Percentiles rank a stretch among this genome's conserved stretches.
These are phyloP conservation scores for Rhingia campestris DNA, from an alignment of 2,888 invertebrate genomes.

Conservation along the genomic window DNA sequence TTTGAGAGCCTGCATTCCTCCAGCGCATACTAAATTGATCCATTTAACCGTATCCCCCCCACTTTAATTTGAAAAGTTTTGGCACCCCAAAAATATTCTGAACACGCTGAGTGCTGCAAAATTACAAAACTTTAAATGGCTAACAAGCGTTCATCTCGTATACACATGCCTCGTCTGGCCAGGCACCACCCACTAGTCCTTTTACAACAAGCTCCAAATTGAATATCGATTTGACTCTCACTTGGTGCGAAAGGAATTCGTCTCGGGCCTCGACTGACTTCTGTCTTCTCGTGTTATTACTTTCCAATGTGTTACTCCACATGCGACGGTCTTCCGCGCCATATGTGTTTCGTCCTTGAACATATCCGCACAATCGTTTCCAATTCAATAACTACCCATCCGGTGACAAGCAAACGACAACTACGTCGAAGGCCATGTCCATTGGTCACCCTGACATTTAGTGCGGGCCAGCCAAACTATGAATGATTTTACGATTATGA, in stretches of 20 bases:
- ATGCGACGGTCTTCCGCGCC: not conserved
- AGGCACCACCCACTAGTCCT: not conserved
- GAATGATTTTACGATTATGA: conserved; percentile 68
- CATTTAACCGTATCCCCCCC: conserved; percentile 35
- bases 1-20: no score
- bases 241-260: conserved; percentile 19
- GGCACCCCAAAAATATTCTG: conserved; percentile 25
- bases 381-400: conserved; percentile 53
- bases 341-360: conserved; percentile 54
- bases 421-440: conserved; percentile 20
- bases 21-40: conserved; percentile 6
- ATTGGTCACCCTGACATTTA: conserved; percentile 59
- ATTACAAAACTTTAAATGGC: conserved; percentile 70
- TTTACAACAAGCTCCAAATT: conserved; percentile 53
- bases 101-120: conserved; percentile 56
- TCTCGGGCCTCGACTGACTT: not conserved
- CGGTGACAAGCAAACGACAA: conserved; percentile 9
- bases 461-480: conserved; percentile 44
- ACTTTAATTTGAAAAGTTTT: conserved; percentile 67
- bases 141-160: conserved; percentile 36
- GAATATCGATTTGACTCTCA: conserved; percentile 65
- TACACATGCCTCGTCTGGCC: not conserved
- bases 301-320: conserved; percentile 45
- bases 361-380: conserved; percentile 56
- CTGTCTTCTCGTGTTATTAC: conserved; percentile 31